Conservation (phyloP, 2,888 invertebrate species). For the Nineta flava region DNA sequence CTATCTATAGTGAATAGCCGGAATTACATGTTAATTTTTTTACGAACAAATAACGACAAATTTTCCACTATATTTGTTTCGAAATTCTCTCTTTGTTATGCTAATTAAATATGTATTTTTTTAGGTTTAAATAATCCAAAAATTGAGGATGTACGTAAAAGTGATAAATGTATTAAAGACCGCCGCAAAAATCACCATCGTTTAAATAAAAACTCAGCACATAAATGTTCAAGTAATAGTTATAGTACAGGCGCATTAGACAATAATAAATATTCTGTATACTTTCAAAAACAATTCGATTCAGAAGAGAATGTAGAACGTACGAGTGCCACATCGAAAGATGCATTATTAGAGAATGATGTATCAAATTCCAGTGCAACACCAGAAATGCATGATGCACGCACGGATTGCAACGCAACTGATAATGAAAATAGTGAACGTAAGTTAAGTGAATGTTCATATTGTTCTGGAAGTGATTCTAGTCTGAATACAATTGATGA, state of each 20-base stretch:
- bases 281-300: constrained; percentile 11
- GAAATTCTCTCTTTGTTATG: no score
- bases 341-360: constrained; percentile 45
- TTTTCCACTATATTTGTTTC: no score
- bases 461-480: constrained; percentile 23
- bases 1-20: no score
- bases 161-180: constrained; percentile 8
- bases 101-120: no score
- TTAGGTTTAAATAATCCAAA: no score
- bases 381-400: constrained; percentile 34
- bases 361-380: constrained; percentile 43
- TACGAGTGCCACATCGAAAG: constrained; percentile 54
- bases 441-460: constrained; percentile 22
- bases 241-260: constrained; percentile 18
- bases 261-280: constrained; percentile 7
- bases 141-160: constrained; percentile 10
- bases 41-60: no score
- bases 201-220: background rate
- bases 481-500: constrained; percentile 19
- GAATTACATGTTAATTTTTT: no score
- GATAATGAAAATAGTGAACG: constrained; percentile 26
- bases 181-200: constrained; percentile 6
- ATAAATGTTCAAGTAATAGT: constrained; percentile 3
- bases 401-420: constrained; percentile 22
- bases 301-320: constrained; percentile 33